Conservation (phyloP, 2,113 vertebrate genomes). For the Laterallus jamaicensis region DNA sequence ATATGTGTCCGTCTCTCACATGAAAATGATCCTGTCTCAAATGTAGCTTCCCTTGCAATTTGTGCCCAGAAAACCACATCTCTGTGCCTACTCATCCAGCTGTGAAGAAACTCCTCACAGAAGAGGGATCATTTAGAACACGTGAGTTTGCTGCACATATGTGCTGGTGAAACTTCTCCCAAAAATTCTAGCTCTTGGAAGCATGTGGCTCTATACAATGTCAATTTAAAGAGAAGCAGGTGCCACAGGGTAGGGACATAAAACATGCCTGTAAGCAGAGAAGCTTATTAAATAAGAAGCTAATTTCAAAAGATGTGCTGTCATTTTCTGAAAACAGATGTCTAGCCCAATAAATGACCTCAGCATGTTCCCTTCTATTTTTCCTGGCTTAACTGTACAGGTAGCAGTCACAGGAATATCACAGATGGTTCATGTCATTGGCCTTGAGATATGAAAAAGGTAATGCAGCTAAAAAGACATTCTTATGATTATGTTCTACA, state of each 20-base stretch:
- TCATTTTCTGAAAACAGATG: slow-evolving; percentile 22
- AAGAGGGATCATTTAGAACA: slow-evolving; percentile 45
- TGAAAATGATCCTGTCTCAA: slow-evolving; percentile 48
- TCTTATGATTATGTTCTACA: not conserved
- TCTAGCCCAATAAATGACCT: not conserved
- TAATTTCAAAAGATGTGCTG: not conserved
- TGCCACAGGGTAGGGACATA: not conserved
- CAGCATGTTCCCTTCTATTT: not conserved
- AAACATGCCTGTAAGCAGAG: slow-evolving; percentile 37
- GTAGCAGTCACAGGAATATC: not conserved
- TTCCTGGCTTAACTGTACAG: not conserved
- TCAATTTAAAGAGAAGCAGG: slow-evolving; percentile 25
- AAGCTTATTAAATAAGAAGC: slow-evolving; percentile 16
- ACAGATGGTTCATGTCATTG: not conserved
- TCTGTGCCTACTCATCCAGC: slow-evolving; percentile 39
- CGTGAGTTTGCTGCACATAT: not conserved
- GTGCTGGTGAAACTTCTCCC: slow-evolving; percentile 8
- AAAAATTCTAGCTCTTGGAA: slow-evolving; percentile 44
- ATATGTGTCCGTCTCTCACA: slow-evolving; percentile 8
- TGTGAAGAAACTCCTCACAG: slow-evolving; percentile 25
- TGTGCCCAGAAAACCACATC: slow-evolving; percentile 46
- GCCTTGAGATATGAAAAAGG: not conserved
- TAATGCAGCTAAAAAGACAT: not conserved
- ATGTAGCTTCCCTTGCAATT: slow-evolving; percentile 68
- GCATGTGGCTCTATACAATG: not conserved